Evolutionary conservation across 2,797 vertebrate species (phyloP), one percentile per base, ranked within the genome.

Genomic region (Pangasius krempfi): DNA sequence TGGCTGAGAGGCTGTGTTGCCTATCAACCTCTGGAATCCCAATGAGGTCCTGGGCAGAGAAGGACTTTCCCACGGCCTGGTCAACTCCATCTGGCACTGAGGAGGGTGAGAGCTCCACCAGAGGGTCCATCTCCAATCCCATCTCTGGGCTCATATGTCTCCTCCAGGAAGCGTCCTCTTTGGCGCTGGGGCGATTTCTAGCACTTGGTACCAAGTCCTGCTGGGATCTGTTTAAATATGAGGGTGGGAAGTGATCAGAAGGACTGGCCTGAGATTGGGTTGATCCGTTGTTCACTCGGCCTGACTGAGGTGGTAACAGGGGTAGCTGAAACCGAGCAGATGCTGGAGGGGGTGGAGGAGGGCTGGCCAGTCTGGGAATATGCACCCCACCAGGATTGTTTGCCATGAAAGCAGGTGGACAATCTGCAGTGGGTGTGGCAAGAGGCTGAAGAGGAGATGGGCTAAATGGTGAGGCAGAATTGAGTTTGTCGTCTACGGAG

Each of bases 21-120:
- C 94, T 95, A 90, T 87, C 91, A 76, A 56, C 89, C 91, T 95
- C 93, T 94, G 95, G 95, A 30, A 95, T 96, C 84, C 97, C 95
- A 93, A 98, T 97, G 93, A 99, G 96, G 93, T 99, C 97, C 96
- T 99, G 98, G 90, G 97, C 97, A 33, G 98, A 98, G 92, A 98
- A 93, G 70, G 98, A 98, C 93, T 98, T 98, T 79, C 96, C 97
- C 90, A 97, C 47, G 2, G 40, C 95, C 90, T 94, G 96, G 91
- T 97, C 96, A 72, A 89, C 92, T 86, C 94, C 93, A 81, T 95
- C 94, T 72, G 93, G 88, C 0, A 86, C 91, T 3, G 94, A 93
- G 92, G 91, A 91, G 72, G 93, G 92, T 86, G 92, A 95, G 90
- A 95, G 93, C 12, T 95, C 95, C 88, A 95, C 89, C 75, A 97